Base-by-base conservation (phyloP, 1,140 invertebrate species). In the Drosophila obscura region DNA sequence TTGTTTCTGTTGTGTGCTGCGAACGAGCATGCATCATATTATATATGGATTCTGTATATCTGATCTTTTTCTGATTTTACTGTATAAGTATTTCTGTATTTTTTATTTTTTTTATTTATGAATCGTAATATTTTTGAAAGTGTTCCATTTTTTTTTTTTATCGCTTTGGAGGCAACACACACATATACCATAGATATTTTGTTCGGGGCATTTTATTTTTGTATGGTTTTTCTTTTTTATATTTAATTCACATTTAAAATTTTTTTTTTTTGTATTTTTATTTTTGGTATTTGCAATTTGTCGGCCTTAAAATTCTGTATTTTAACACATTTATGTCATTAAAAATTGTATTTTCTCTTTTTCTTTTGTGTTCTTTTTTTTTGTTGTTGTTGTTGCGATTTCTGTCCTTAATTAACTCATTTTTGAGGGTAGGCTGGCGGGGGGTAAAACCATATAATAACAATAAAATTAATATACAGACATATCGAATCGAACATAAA, bases 341-440 rank as follows among this genome's bases (percentile, higher is more conserved):
- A 77, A 77, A 77, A 77, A 76, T 76, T 74, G 73, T 76, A 76
- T 76, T 76, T 76, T 68, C 75, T 55, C 49, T 72, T 71, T 72
- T 77, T 77, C 48, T 52, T 68, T 63, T 63, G 69, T 77, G 68
- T 67, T 45, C 61, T 44, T 68, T 61, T 50, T 16, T 19, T 19
- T 19, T 19, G 19, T 19, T 43, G 43, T 58, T 46, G 6, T 39
- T 46, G 22, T 44, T 26, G 50, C 24, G 35, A 43, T 51, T 31
- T 73, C 41, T 67, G 44, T 76, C 73, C 71, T 64, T 77, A 76
- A 77, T 80, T 80, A 80, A 80, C 56, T 75, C 71, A 15, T 19
- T 24, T 7, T 19, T 11, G n/a, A 35, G 24, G 60, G 15, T 0
- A 15, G 7, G 11, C 2, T 19, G 19, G 15, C 24, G 24, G 60